Conservation (phyloP, 2,797 vertebrate genomes). For the Psittacula derbiana region DNA sequence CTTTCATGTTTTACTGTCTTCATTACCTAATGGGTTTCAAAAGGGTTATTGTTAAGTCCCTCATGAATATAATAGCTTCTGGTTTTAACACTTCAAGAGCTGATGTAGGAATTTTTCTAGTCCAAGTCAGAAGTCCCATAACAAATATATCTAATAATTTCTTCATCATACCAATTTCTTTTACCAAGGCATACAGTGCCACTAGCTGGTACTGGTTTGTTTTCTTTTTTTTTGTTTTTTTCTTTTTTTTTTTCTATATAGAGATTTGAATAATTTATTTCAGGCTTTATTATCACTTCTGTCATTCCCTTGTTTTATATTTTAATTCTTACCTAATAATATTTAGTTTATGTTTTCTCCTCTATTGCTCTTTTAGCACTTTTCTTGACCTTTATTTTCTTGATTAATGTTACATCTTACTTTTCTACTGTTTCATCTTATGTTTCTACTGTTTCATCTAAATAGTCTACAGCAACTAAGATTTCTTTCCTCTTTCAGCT, state of each 20-base stretch:
- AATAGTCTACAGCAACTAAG: background rate
- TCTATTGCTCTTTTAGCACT: background rate
- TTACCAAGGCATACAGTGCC: background rate
- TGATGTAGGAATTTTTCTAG: slow-evolving; percentile 4
- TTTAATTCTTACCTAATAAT: background rate
- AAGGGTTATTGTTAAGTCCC: slow-evolving; percentile 51
- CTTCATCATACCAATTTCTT: background rate
- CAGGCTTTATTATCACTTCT: background rate
- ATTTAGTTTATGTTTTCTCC: background rate
- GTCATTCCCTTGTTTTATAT: background rate
- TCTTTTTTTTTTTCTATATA: background rate
- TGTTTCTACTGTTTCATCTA: background rate
- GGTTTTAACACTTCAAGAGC: slow-evolving; percentile 3
- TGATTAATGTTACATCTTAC: background rate
- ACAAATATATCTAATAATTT: background rate
- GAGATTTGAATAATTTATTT: background rate
- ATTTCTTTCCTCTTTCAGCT: background rate
- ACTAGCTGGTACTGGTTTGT: background rate
- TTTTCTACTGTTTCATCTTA: background rate
- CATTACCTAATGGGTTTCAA: slow-evolving; percentile 53
- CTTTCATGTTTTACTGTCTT: slow-evolving; percentile 54
- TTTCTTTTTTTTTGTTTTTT: background rate
- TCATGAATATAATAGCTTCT: slow-evolving; percentile 6
- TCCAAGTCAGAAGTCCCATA: background rate
- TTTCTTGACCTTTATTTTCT: background rate